A percentile compares a stretch with the other conserved stretches of the same genome.
phyloP scores from a whole-genome alignment of 2,113 vertebrate genomes.

The Nibea coibor region DNA sequence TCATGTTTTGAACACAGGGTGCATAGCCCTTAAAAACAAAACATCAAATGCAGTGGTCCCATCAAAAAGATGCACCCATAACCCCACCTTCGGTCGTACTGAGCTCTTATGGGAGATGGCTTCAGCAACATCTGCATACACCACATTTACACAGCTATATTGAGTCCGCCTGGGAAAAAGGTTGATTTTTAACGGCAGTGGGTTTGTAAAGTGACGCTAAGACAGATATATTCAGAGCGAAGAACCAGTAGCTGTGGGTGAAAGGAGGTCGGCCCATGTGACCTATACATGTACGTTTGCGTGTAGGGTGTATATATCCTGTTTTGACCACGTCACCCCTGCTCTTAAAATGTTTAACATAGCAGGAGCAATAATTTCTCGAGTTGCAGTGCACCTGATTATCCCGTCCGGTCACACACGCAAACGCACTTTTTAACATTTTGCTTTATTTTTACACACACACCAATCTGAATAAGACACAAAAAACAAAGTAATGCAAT shows the following conservation, averaged over 20 bases:
- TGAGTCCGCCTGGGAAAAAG: constrained; percentile 30
- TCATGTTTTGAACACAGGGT: neutral
- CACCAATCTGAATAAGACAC: neutral
- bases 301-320: constrained; percentile 3
- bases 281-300: constrained; percentile 35
- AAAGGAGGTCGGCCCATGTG: constrained; percentile 20
- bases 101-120: neutral
- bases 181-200: constrained; percentile 4
- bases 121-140: constrained; percentile 34
- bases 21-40: neutral
- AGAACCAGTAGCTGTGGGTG: constrained; percentile 26
- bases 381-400: neutral
- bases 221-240: constrained; percentile 24
- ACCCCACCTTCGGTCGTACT: neutral
- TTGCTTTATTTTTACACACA: neutral
- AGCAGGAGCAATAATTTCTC: neutral
- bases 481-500: neutral
- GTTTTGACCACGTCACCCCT: constrained; percentile 29
- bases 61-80: neutral
- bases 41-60: neutral
- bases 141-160: constrained; percentile 25
- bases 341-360: constrained; percentile 14
- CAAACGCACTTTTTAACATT: neutral
- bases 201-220: constrained; percentile 2
- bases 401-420: neutral